A percentile compares a stretch with the other conserved stretches of the same genome.
Conservation (phyloP, 2,113 vertebrate species). For the Scomber japonicus region DNA sequence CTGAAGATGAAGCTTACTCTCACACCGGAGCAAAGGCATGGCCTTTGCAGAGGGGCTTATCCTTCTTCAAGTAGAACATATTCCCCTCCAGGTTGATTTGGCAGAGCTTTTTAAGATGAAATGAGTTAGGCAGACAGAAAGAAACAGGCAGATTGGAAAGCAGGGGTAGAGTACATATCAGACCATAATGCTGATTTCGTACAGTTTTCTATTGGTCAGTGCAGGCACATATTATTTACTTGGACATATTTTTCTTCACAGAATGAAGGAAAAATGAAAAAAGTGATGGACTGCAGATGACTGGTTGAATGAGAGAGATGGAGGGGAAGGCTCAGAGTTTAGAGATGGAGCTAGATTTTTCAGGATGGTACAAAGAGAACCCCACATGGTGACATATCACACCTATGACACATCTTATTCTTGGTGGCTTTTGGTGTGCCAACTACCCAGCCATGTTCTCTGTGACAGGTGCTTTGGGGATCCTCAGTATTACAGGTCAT, state of each 20-base stretch:
- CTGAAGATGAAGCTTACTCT: constrained; percentile 72
- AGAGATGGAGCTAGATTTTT: constrained; percentile 55
- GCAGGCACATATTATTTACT: constrained; percentile 38
- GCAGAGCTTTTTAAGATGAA: constrained; percentile 90
- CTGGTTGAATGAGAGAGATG: constrained; percentile 13
- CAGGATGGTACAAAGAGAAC: constrained; percentile 39
- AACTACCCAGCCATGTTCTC: too few relatives aligned
- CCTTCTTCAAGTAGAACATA: constrained; percentile 99
- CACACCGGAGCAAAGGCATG: constrained; percentile 97
- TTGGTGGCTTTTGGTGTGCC: too few relatives aligned
- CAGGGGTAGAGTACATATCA: constrained; percentile 46
- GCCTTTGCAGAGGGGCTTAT: constrained; percentile 99
- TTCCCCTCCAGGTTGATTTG: constrained; percentile 99
- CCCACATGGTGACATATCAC: constrained; percentile 58
- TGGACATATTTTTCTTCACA: constrained; percentile 33
- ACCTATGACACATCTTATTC: too few relatives aligned
- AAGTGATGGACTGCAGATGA: constrained; percentile 41
- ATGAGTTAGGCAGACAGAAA: constrained; percentile 57
- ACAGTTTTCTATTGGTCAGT: constrained; percentile 42
- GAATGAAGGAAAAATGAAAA: constrained; percentile 27
- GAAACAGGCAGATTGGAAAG: constrained; percentile 51
- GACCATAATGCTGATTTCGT: constrained; percentile 51
- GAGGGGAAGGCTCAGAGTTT: constrained; percentile 30
- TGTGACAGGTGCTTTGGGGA: too few relatives aligned
- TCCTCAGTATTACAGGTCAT: too few relatives aligned